Conservation (phyloP, 2,888 invertebrate species). For the Platycheirus rosarum region DNA sequence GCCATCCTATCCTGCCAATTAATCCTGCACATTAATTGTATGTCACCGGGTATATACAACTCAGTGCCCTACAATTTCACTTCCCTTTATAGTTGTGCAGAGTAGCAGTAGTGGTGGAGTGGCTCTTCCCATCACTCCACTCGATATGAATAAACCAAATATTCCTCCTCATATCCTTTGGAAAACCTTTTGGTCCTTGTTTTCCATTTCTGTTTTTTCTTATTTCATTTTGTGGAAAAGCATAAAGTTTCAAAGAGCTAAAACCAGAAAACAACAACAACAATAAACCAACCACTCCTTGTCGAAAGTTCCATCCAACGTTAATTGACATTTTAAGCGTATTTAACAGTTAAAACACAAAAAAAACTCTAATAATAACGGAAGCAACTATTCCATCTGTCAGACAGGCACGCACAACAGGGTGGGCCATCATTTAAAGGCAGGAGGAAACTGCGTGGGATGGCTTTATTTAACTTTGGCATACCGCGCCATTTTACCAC, state of each 20-base stretch:
- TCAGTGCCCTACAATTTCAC: slow-evolving; percentile 28
- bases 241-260: slow-evolving; percentile 2
- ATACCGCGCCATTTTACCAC: slow-evolving; percentile 44
- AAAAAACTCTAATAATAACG: slow-evolving; percentile 30
- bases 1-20: slow-evolving; percentile 66
- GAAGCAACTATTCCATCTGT: slow-evolving; percentile 43
- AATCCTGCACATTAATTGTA: slow-evolving; percentile 68
- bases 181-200: background rate
- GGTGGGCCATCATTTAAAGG: too few relatives aligned
- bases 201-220: background rate
- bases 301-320: background rate
- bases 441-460: background rate
- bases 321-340: slow-evolving; percentile 72
- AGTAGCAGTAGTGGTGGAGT: background rate
- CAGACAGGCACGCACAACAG: background rate
- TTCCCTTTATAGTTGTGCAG: background rate
- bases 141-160: slow-evolving; percentile 19
- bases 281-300: slow-evolving; percentile 9
- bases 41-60: slow-evolving; percentile 46
- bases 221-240: background rate
- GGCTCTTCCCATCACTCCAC: background rate
- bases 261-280: slow-evolving; percentile 30
- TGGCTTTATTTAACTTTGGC: slow-evolving; percentile 55
- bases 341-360: slow-evolving; percentile 63
- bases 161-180: slow-evolving; percentile 12